A percentile compares a stretch with the other conserved stretches of the same genome.
These are phyloP conservation scores for Chironomus tepperi DNA, from an alignment of 1,140 invertebrate species.

Conservation along the genomic window DNA sequence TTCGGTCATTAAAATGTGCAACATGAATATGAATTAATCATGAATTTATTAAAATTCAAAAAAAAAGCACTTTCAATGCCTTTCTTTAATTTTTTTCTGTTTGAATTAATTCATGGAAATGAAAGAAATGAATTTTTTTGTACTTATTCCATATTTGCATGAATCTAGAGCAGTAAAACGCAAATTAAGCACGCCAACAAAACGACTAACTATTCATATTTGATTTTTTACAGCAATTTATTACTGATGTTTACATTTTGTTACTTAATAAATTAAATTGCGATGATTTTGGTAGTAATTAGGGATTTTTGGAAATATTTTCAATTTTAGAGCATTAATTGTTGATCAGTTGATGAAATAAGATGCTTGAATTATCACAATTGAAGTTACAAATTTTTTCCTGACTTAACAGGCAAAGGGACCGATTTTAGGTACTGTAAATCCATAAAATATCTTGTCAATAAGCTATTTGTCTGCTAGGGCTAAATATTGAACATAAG, in stretches of 20 bases:
- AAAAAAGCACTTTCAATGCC: not conserved
- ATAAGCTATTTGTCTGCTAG: no score
- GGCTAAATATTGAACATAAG: no score
- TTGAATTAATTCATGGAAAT: not conserved
- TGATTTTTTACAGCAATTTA: not conserved
- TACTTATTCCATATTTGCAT: constrained; percentile 7
- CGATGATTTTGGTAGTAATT: no score
- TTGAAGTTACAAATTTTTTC: no score
- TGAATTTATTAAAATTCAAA: not conserved
- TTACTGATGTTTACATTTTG: not conserved
- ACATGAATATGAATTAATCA: not conserved
- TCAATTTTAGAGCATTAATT: no score
- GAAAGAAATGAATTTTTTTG: not conserved
- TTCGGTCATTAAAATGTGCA: not conserved
- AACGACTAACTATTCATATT: not conserved
- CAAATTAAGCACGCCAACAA: not conserved
- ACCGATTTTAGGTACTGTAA: no score
- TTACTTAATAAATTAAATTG: not conserved
- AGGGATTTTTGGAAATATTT: no score
- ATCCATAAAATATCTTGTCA: no score
- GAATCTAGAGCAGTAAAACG: not conserved
- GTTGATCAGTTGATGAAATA: no score
- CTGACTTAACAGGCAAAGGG: no score
- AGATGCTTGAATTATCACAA: no score
- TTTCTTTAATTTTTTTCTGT: not conserved